Conservation (phyloP, 2,888 invertebrate species). For the Hydriomena furcata region DNA sequence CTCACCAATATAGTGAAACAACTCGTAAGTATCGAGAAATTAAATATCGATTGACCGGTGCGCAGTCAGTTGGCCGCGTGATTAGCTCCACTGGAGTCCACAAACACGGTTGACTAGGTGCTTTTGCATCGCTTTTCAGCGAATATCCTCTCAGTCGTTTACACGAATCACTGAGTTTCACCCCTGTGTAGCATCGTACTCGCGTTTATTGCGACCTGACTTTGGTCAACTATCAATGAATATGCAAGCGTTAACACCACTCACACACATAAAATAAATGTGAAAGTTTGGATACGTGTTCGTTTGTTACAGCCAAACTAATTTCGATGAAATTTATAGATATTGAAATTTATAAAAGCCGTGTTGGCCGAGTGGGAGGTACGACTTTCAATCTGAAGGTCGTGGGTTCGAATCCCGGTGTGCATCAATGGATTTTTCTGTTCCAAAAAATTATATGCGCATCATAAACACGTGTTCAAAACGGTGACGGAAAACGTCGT, state of each 20-base stretch:
- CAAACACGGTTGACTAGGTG: conserved; percentile 65
- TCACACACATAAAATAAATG: no score
- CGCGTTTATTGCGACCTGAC: conserved; percentile 23
- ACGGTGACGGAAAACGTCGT: no score
- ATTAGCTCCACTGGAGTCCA: conserved; percentile 49
- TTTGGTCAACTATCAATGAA: conserved; percentile 11
- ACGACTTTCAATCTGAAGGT: no score
- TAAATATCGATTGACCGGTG: conserved; percentile 64
- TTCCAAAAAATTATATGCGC: no score
- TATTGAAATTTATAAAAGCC: no score
- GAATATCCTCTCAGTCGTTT: conserved; percentile 62
- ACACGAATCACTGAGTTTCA: conserved; percentile 69
- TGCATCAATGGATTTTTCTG: no score
- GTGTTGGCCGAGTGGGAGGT: no score
- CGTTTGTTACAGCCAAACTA: no score
- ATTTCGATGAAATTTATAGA: no score
- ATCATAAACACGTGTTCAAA: no score
- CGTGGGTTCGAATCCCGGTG: no score
- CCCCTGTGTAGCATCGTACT: conserved; percentile 40
- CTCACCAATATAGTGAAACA: conserved; percentile 44
- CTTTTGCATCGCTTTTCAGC: conserved; percentile 65
- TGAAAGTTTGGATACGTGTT: no score
- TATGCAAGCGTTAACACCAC: conserved; percentile 1
- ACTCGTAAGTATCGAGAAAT: conserved; percentile 44
- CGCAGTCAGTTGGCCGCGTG: conserved; percentile 61